Percentiles rank a stretch among this genome's conserved stretches.
Evolutionary conservation across 1,140 invertebrate genomes (phyloP).

Genomic region (Cotesia typhae): DNA sequence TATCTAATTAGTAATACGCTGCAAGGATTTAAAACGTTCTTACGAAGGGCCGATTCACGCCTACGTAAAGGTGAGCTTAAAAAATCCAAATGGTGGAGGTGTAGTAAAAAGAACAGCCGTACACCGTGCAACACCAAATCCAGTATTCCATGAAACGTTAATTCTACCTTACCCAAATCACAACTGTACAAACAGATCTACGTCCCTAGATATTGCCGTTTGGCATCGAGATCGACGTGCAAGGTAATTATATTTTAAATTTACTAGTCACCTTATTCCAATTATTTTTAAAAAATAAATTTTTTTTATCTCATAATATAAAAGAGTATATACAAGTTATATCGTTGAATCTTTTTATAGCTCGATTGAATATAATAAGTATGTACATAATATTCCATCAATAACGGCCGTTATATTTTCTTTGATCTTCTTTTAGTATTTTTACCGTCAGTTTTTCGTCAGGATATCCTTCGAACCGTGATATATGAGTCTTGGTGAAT

Average conservation of each 20-base stretch:
- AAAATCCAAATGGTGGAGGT: slow-evolving; percentile 57
- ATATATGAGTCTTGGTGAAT: background rate
- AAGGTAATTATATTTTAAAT: slow-evolving; percentile 51
- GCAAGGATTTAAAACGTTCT: slow-evolving; percentile 59
- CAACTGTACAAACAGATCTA: slow-evolving; percentile 53
- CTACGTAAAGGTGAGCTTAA: slow-evolving; percentile 62
- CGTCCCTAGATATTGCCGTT: slow-evolving; percentile 63
- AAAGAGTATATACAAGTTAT: too few relatives aligned
- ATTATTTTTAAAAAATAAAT: too few relatives aligned
- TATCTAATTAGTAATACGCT: slow-evolving; percentile 59
- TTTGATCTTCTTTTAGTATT: slow-evolving; percentile 13
- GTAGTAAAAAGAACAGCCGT: slow-evolving; percentile 62
- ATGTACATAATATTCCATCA: background rate
- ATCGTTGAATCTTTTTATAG: background rate
- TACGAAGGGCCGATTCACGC: slow-evolving; percentile 62
- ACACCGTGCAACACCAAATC: slow-evolving; percentile 64
- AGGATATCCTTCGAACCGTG: slow-evolving; percentile 33
- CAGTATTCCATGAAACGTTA: slow-evolving; percentile 62
- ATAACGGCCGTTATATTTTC: background rate
- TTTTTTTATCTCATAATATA: too few relatives aligned
- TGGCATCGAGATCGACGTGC: slow-evolving; percentile 65
- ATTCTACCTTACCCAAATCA: slow-evolving; percentile 57
- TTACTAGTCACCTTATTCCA: background rate
- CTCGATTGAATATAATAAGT: slow-evolving; percentile 12
- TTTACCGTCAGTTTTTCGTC: slow-evolving; percentile 41